phyloP scores from a whole-genome alignment of 2,888 invertebrate species.

The Drosophila mayaguana region DNA sequence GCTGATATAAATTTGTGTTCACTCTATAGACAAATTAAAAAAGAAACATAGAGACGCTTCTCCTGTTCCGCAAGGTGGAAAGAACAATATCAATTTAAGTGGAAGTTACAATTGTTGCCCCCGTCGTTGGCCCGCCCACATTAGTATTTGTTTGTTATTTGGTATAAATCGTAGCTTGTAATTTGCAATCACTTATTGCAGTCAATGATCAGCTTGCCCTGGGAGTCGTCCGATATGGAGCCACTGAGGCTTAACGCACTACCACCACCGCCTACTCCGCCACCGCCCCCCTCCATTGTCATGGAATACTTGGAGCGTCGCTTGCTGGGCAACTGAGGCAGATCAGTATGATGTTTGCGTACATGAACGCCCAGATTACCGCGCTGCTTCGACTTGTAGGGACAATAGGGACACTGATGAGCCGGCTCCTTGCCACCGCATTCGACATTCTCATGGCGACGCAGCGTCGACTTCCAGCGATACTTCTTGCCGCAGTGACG shows the following conservation, averaged over 20 bases:
- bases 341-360: constrained; percentile 89
- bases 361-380: constrained; percentile 93
- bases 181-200: constrained; percentile 70
- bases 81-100: constrained; percentile 28
- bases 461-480: constrained; percentile 94
- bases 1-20: constrained; percentile 14
- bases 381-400: constrained; percentile 92
- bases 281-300: constrained; percentile 51
- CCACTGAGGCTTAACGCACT: constrained; percentile 50
- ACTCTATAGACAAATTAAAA: constrained; percentile 24
- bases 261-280: background rate
- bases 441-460: constrained; percentile 93
- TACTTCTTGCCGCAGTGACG: constrained; percentile 94
- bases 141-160: constrained; percentile 46
- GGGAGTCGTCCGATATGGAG: constrained; percentile 75
- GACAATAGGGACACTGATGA: constrained; percentile 92
- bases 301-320: constrained; percentile 92
- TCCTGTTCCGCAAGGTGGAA: background rate
- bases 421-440: constrained; percentile 93
- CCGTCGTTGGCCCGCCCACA: constrained; percentile 1
- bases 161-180: constrained; percentile 53
- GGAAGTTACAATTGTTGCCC: constrained; percentile 29
- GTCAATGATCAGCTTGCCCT: constrained; percentile 80
- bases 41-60: background rate
- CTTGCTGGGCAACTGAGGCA: constrained; percentile 85